A percentile compares a stretch with the other conserved stretches of the same genome.
Evolutionary conservation across 2,797 vertebrate genomes (phyloP).

Genomic region (Mormyrops boulengeri): DNA sequence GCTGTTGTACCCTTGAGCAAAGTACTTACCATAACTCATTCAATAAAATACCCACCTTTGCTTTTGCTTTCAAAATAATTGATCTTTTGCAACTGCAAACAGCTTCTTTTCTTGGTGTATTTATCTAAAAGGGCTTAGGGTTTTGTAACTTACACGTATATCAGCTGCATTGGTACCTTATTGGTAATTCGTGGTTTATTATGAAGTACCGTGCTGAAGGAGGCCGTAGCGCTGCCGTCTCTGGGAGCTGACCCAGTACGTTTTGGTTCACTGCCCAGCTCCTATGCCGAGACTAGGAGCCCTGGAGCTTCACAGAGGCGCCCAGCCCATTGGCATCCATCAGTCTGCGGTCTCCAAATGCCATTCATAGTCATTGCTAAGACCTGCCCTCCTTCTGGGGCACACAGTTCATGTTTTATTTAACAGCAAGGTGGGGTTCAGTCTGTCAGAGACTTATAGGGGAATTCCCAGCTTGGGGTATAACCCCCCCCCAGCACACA

Average conservation of each 20-base stretch:
- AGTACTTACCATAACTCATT: background rate
- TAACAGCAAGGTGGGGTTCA: background rate
- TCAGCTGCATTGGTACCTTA: background rate
- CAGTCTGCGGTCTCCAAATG: background rate
- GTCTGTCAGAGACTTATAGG: background rate
- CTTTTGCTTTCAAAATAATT: background rate
- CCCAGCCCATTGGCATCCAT: background rate
- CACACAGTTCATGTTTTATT: background rate
- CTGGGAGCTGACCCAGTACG: background rate
- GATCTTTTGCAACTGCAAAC: background rate
- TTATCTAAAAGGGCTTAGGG: background rate
- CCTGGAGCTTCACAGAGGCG: background rate
- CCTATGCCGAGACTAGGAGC: background rate
- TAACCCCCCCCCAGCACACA: background rate
- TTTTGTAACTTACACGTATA: background rate
- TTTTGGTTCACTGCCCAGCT: background rate
- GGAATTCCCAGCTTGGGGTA: background rate
- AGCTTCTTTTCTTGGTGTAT: background rate
- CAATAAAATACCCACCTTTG: background rate
- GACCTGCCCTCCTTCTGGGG: slow-evolving; percentile 2
- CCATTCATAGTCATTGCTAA: background rate
- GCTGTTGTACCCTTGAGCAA: background rate
- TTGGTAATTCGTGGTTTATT: background rate
- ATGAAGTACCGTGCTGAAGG: background rate
- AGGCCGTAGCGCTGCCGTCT: background rate